Conservation (phyloP, 2,113 vertebrate species). For the Zosterops pallidus region DNA sequence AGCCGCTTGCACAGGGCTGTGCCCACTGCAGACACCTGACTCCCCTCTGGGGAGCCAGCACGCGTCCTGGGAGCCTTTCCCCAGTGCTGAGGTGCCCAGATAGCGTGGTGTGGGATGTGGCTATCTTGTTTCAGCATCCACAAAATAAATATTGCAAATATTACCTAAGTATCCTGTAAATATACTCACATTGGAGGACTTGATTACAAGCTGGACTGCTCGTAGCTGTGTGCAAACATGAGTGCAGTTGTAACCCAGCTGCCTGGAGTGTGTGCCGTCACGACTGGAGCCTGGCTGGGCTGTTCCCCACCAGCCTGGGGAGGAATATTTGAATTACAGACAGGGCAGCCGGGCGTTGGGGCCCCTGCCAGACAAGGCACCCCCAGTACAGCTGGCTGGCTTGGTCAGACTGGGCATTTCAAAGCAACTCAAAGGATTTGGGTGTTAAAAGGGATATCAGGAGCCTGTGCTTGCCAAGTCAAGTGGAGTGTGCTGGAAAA, state of each 20-base stretch:
- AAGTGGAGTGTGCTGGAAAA: neutral
- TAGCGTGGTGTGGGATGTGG: neutral
- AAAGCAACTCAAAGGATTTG: neutral
- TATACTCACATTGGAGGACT: neutral
- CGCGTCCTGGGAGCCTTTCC: neutral
- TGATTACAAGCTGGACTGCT: neutral
- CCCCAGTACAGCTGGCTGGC: accelerated
- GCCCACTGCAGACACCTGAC: neutral
- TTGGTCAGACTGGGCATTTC: neutral
- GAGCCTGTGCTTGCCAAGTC: neutral
- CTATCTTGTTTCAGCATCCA: neutral
- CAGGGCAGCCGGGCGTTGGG: accelerated
- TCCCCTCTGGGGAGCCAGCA: neutral
- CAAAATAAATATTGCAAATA: neutral
- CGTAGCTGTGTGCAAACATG: neutral
- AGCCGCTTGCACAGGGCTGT: neutral
- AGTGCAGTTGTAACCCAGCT: neutral
- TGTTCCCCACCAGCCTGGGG: neutral
- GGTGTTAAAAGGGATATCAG: neutral
- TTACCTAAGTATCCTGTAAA: neutral
- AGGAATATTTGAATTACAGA: neutral
- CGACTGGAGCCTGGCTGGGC: neutral
- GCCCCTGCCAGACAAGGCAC: neutral
- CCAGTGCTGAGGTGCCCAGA: accelerated
- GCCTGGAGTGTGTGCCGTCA: neutral